phyloP scores from a whole-genome alignment of 2,888 invertebrate genomes.

The Acanthacorydalis orientalis region DNA sequence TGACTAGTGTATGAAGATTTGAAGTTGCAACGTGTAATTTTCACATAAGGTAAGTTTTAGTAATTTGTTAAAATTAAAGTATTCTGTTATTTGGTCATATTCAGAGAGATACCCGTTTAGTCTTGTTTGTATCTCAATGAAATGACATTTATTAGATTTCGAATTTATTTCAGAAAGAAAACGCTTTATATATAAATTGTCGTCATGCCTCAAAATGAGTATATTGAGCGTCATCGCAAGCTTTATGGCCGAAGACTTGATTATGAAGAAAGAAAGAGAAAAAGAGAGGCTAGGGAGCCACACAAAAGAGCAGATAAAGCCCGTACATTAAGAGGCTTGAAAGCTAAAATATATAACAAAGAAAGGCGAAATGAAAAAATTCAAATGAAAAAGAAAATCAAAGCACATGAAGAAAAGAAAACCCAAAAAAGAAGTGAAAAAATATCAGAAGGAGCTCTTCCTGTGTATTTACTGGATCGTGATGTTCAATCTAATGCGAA shows the following conservation, averaged over 20 bases:
- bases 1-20: conserved; percentile 19
- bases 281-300: conserved; percentile 86
- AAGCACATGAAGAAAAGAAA: conserved; percentile 91
- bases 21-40: background rate
- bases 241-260: conserved; percentile 91
- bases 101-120: conserved; percentile 4
- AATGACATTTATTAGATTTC: background rate
- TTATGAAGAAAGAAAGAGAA: conserved; percentile 92
- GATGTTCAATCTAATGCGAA: conserved; percentile 89
- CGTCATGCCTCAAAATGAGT: conserved; percentile 97
- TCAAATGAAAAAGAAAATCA: conserved; percentile 97
- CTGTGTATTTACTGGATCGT: conserved; percentile 93
- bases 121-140: background rate
- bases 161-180: background rate
- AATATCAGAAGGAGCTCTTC: conserved; percentile 80
- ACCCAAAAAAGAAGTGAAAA: conserved; percentile 67
- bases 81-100: conserved; percentile 4
- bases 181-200: conserved; percentile 11
- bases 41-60: conserved; percentile 1
- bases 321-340: conserved; percentile 81
- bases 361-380: conserved; percentile 95
- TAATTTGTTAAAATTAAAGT: background rate
- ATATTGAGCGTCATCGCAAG: conserved; percentile 95
- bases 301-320: conserved; percentile 86
- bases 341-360: conserved; percentile 95